These are phyloP conservation scores for Himalopsyche tibetana DNA, from an alignment of 2,888 invertebrate species.

Conservation along the genomic window DNA sequence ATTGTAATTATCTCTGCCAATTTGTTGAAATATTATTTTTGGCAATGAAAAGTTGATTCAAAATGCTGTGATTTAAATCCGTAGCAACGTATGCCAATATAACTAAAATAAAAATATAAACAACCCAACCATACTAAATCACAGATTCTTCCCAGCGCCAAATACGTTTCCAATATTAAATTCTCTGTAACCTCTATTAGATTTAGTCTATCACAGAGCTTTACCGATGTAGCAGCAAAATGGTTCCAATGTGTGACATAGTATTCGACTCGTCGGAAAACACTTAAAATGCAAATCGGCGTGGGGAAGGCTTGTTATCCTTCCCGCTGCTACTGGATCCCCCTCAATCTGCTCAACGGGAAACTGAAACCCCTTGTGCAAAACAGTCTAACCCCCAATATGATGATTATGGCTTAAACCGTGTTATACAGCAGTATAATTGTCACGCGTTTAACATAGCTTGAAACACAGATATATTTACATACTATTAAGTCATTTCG, in stretches of 20 bases:
- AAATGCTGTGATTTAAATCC: too few relatives aligned
- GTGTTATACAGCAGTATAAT: conserved; percentile 51
- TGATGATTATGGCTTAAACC: conserved; percentile 41
- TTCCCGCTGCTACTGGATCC: conserved; percentile 28
- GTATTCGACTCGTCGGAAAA: conserved; percentile 63
- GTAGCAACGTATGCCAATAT: too few relatives aligned
- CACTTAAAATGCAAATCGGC: conserved; percentile 66
- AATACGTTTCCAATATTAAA: conserved; percentile 64
- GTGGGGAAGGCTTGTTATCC: conserved; percentile 58
- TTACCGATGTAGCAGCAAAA: conserved; percentile 61
- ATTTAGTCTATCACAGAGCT: conserved; percentile 49
- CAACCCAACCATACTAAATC: not conserved
- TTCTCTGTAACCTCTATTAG: conserved; percentile 62
- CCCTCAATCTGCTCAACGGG: not conserved
- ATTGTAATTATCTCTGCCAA: too few relatives aligned
- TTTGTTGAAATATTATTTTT: too few relatives aligned
- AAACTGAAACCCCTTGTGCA: not conserved
- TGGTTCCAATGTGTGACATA: conserved; percentile 61
- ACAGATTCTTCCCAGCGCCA: not conserved
- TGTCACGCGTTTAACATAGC: conserved; percentile 54
- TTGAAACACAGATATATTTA: conserved; percentile 43
- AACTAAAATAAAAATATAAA: conserved; percentile 5
- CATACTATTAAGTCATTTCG: conserved; percentile 27
- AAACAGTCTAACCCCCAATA: conserved; percentile 6
- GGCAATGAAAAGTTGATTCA: too few relatives aligned